These are phyloP conservation scores for Procapra przewalskii DNA, from an alignment of 2,113 vertebrate species.

Conservation along the genomic window DNA sequence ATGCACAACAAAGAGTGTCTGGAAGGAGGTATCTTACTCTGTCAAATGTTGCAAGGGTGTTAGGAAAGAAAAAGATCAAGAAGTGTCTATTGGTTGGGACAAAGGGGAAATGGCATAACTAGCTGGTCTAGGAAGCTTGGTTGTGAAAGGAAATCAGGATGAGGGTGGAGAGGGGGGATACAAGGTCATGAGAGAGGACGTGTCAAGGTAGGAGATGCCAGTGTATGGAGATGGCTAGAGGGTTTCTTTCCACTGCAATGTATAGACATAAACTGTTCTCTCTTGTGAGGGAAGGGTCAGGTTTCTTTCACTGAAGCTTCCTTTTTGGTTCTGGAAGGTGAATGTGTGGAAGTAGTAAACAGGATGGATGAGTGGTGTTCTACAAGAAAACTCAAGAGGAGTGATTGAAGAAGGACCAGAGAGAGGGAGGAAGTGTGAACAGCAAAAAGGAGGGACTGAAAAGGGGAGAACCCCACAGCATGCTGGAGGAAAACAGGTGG, in stretches of 20 bases:
- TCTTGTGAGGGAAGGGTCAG: background rate
- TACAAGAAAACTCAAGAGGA: background rate
- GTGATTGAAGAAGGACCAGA: background rate
- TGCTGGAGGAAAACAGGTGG: background rate
- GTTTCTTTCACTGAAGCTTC: background rate
- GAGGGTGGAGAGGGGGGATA: background rate
- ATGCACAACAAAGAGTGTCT: background rate
- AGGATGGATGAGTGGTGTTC: background rate
- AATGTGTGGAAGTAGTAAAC: background rate
- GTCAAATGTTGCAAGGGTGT: background rate
- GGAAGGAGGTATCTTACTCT: background rate
- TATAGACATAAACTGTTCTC: background rate
- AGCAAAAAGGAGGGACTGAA: background rate
- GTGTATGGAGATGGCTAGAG: background rate
- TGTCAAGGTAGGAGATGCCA: background rate
- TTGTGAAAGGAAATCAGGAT: background rate
- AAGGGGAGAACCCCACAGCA: background rate
- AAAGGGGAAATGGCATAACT: background rate
- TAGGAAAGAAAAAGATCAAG: background rate
- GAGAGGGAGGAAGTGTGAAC: background rate
- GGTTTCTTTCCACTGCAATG: background rate
- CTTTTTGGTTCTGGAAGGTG: background rate
- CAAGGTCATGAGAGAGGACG: background rate
- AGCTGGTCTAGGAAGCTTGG: background rate
- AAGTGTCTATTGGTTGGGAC: background rate